Base-by-base conservation (phyloP, 2,113 vertebrate species). In the Pseudonaja textilis region DNA sequence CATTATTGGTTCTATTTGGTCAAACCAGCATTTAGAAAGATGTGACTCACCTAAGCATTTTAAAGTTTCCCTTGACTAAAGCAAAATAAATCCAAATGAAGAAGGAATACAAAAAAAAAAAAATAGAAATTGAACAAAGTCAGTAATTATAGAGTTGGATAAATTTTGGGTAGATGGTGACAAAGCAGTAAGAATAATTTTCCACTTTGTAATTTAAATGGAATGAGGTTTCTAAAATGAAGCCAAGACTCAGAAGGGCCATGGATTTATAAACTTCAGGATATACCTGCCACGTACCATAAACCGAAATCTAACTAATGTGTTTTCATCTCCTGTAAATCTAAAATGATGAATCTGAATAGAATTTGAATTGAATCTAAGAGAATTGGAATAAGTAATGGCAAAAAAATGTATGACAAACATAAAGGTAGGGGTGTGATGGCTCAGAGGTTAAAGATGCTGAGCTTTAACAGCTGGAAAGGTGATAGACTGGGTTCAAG, bases 21-120 rank as follows among this genome's bases (percentile, higher is more conserved):
- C 7, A 94, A 89, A 95, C 29, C 87, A 91, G 85, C 85, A 90
- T 90, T 42, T 54, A 93, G 74, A 59, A 94, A 92, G 23, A 90
- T 39, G 10, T 94, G 22, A 3, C 14, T 94, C 93, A 16, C n/a
- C 14, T 91, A 91, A 74, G 54, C 85, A 94, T 3, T 12, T 94
- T 93, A 95, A 61, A 26, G 91, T 26, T 20, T 10, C 6, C 1
- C 0, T 11, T 95, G 5, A 29, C 50, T 64, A 90, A 93, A 93
- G 88, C 0, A 25, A 92, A 94, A 87, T 91, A 93, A 47, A 90
- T 91, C 10, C 45, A 59, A 22, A 14, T 16, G 16, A 56, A 12
- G 69, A 6, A 3, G 93, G 88, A 88, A 7, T 4, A 74, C 11
- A 9, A 56, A 20, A 50, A 10, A 88, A 25, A 90, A 86, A n/a